Percentiles rank a stretch among this genome's conserved stretches.
phyloP scores from a whole-genome alignment of 2,888 invertebrate genomes.

The Zaprionus lineosus region DNA sequence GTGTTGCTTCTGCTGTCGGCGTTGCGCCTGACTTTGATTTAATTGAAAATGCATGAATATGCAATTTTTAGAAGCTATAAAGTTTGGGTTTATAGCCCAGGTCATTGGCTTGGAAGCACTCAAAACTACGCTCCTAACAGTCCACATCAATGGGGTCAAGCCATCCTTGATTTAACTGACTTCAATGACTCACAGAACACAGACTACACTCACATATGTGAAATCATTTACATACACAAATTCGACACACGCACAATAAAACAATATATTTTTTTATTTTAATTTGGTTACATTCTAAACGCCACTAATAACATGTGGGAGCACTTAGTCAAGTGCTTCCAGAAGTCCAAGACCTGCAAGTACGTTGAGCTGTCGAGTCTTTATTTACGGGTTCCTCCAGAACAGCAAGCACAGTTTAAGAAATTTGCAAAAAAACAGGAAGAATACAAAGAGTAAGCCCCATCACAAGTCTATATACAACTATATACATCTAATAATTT shows the following conservation, averaged over 20 bases:
- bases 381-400: slow-evolving; percentile 64
- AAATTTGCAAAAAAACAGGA: slow-evolving; percentile 53
- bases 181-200: not conserved
- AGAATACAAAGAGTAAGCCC: slow-evolving; percentile 62
- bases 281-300: not conserved
- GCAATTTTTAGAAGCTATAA: slow-evolving; percentile 61
- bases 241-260: slow-evolving; percentile 20
- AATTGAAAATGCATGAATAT: slow-evolving; percentile 78
- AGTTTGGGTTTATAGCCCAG: slow-evolving; percentile 20
- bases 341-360: slow-evolving; percentile 18
- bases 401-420: slow-evolving; percentile 59
- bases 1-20: slow-evolving; percentile 15
- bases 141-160: slow-evolving; percentile 19
- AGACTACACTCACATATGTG: no score
- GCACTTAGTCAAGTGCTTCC: slow-evolving; percentile 47
- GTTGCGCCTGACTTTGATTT: slow-evolving; percentile 71
- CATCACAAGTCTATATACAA: not conserved
- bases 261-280: slow-evolving; percentile 25
- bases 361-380: slow-evolving; percentile 51
- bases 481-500: no score
- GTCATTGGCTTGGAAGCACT: no score
- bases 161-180: slow-evolving; percentile 32
- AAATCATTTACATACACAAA: slow-evolving; percentile 23
- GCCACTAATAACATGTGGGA: slow-evolving; percentile 48
- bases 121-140: no score